Base-by-base conservation (phyloP, 2,888 invertebrate species). In the Dichetophora obliterata region DNA sequence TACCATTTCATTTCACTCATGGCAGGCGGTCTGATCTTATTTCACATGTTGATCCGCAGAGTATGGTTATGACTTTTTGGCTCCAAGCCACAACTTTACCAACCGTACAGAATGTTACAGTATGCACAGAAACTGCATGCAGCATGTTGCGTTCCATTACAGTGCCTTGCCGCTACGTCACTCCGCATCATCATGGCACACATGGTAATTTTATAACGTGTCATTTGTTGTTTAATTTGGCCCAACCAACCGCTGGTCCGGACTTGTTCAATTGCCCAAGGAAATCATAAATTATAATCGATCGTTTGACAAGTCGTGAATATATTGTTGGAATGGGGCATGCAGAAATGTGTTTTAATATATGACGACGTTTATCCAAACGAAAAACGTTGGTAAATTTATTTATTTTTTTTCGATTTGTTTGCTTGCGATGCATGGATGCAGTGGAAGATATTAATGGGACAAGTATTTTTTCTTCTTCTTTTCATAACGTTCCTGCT, bases 241-340 rank as follows among this genome's bases (percentile, higher is more conserved):
- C 37, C 68, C 31, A 57, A 34, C 43, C 37, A 22, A 65, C 52
- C 59, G 72, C 69, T 59, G 71, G 61, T 37, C 54, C 37, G 43
- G 74, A 77, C 77, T 69, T 66, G 76, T 79, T 77, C 72, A 43
- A 76, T 79, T 83, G 85, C 81, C 82, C 82, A 82, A 85, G 86
- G 85, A 85, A 85, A 86, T 86, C 85, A 86, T 85, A 85, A 86
- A 85, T 85, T 85, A 83, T 83, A 84, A 82, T 82, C 85, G 85
- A 86, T 82, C 85, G 83, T 82, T 85, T 84, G 85, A 85, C 85
- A 85, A 84, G 82, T 81, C 82, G 80, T 80, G 82, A 82, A 81
- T 71, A 71, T 71, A 57, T 71, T 57, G 52, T 14, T 57, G 34
- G 37, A 57, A 71, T 34, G 43, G 52, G 48, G 19, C 22, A 61